Conservation (phyloP, 2,113 vertebrate genomes). For the Microcebus lehilahytsara region DNA sequence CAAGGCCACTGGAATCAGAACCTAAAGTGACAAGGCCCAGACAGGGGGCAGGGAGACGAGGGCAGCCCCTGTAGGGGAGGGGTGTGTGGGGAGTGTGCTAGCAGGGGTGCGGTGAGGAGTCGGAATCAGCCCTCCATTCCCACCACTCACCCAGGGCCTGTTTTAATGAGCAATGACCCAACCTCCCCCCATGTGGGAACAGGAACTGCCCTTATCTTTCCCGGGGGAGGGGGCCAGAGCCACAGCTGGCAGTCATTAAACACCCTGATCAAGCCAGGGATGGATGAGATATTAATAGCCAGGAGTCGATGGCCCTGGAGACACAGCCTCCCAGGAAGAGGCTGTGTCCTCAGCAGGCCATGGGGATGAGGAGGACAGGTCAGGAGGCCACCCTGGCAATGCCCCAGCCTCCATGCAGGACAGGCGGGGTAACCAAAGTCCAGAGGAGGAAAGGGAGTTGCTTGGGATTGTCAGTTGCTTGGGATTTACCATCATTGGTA, state of each 20-base stretch:
- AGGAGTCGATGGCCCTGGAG: constrained; percentile 57
- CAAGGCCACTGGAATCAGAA: not conserved
- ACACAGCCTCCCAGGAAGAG: constrained; percentile 40
- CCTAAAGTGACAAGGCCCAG: not conserved
- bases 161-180: constrained; percentile 30
- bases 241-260: constrained; percentile 75
- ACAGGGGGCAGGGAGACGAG: not conserved
- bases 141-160: not conserved
- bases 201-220: constrained; percentile 63
- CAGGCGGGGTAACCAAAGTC: not conserved
- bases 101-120: not conserved
- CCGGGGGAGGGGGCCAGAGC: not conserved
- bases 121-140: not conserved
- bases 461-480: not conserved
- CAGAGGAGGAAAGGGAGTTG: not conserved
- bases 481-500: not conserved
- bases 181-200: constrained; percentile 62
- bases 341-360: not conserved
- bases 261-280: constrained; percentile 47
- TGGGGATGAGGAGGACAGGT: not conserved
- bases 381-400: not conserved
- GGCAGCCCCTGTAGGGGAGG: not conserved
- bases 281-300: constrained; percentile 64
- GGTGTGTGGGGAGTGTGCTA: not conserved
- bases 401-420: not conserved